Conservation (phyloP, 2,888 invertebrate genomes). For the Sesia bembeciformis region DNA sequence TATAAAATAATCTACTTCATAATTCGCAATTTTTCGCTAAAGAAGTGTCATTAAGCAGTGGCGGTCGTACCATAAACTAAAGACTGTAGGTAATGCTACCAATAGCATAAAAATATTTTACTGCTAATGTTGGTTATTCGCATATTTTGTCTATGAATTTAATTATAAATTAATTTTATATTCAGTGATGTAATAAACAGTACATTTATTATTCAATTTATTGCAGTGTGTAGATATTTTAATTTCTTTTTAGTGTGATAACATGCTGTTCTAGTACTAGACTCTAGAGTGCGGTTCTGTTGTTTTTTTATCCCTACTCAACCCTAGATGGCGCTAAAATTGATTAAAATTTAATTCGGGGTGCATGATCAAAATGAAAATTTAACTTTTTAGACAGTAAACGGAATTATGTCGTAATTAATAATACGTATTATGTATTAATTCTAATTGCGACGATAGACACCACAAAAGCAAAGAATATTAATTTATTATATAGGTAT, state of each 20-base stretch:
- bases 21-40: conserved; percentile 41
- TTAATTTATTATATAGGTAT: too few species aligned
- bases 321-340: conserved; percentile 2
- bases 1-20: conserved; percentile 52
- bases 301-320: neutral
- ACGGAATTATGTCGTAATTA: too few species aligned
- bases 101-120: neutral
- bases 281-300: neutral
- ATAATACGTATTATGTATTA: too few species aligned
- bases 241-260: neutral
- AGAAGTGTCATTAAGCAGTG: conserved; percentile 42
- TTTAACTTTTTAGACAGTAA: too few species aligned
- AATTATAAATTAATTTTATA: neutral
- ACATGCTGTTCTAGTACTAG: neutral
- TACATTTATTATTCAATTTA: too few species aligned
- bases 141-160: neutral
- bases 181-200: neutral
- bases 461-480: too few species aligned
- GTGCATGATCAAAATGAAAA: too few species aligned
- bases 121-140: neutral
- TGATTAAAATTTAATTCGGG: too few species aligned
- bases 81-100: conserved; percentile 5
- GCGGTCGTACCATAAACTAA: conserved; percentile 36
- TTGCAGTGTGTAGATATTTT: neutral
- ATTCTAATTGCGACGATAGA: too few species aligned